Conservation (phyloP, 2,888 invertebrate genomes). For the Dolichopus griseipennis region DNA sequence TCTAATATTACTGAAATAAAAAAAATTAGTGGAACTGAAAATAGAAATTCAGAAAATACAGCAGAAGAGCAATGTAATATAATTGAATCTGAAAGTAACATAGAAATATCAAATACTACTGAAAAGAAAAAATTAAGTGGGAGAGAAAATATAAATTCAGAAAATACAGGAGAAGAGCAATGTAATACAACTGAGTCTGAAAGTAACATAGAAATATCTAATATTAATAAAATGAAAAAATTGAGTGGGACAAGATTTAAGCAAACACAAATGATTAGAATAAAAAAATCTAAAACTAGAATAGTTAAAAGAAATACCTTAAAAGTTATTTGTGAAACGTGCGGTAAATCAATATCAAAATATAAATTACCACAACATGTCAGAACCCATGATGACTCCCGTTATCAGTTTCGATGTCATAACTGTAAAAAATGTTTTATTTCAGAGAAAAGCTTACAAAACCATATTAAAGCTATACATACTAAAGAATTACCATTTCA, state of each 20-base stretch:
- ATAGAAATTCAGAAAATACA: background rate
- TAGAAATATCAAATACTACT: too few relatives aligned
- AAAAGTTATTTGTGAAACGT: constrained; percentile 4
- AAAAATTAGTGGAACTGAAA: background rate
- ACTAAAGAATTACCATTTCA: background rate
- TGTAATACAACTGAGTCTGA: too few relatives aligned
- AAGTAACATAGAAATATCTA: too few relatives aligned
- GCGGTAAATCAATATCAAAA: constrained; percentile 6
- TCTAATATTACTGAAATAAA: too few relatives aligned
- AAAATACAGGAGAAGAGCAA: background rate
- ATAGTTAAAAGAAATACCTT: background rate
- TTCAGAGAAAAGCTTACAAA: constrained; percentile 7
- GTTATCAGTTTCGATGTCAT: constrained; percentile 1
- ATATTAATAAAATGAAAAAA: too few relatives aligned
- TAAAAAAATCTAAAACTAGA: background rate
- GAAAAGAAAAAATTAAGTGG: too few relatives aligned
- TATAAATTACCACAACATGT: constrained; percentile 7
- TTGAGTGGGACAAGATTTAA: background rate
- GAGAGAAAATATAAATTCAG: background rate
- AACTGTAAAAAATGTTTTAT: background rate
- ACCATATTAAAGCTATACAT: constrained; percentile 6
- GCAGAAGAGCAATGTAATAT: background rate
- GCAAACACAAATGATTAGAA: background rate
- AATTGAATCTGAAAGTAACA: too few relatives aligned
- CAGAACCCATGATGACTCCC: background rate